phyloP scores from a whole-genome alignment of 1,140 invertebrate genomes.

The Planococcus citri region DNA sequence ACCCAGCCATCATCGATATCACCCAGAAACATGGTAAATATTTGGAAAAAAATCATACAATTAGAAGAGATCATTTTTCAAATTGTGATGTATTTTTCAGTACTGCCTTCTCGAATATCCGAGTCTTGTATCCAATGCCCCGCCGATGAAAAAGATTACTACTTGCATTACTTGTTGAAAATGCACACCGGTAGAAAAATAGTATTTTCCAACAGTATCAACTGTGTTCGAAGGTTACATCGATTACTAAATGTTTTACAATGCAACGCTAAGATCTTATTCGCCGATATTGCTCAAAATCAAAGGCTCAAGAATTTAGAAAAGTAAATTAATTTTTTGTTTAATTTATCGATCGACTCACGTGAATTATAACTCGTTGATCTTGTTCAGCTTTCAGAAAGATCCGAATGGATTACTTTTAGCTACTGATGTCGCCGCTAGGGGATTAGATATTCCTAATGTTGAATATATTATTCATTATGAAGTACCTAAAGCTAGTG shows the following conservation, averaged over 20 bases:
- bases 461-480: conserved; percentile 96
- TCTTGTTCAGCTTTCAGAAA: conserved; percentile 50
- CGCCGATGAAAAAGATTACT: conserved; percentile 73
- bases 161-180: conserved; percentile 84
- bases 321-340: too few species aligned
- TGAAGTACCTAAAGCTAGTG: conserved; percentile 87
- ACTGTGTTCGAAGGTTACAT: conserved; percentile 72
- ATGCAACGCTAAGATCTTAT: conserved; percentile 67
- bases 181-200: conserved; percentile 76
- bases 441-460: conserved; percentile 89
- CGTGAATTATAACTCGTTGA: neutral
- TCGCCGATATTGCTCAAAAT: conserved; percentile 90
- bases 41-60: conserved; percentile 56
- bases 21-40: conserved; percentile 65
- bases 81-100: neutral
- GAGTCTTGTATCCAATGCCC: conserved; percentile 50
- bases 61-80: too few species aligned
- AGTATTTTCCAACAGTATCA: conserved; percentile 96
- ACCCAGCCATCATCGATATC: conserved; percentile 88
- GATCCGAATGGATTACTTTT: conserved; percentile 65
- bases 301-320: conserved; percentile 92
- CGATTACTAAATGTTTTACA: conserved; percentile 68
- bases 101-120: conserved; percentile 33
- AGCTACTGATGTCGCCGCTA: conserved; percentile 93
- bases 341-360: neutral